A percentile compares a stretch with the other conserved stretches of the same genome.
Conservation (phyloP, 2,888 invertebrate genomes). For the Ischnus inquisitorius region DNA sequence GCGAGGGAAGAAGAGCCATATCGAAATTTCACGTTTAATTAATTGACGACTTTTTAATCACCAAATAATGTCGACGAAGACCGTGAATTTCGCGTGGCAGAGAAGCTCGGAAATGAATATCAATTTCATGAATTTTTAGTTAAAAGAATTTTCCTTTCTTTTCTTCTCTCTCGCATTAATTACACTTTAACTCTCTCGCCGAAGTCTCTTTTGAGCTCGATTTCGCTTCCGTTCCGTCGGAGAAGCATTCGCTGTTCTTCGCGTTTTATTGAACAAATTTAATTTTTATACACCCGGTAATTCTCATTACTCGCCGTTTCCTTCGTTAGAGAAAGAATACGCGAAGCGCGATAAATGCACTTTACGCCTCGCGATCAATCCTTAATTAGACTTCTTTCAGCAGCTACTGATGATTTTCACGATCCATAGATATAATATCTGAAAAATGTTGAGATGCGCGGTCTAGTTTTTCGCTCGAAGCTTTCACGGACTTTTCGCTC, state of each 20-base stretch:
- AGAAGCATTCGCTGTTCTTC: not conserved
- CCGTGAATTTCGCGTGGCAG: not conserved
- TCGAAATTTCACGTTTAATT: not conserved
- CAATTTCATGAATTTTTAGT: not conserved
- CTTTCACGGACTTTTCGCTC: conserved; percentile 9
- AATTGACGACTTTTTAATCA: not conserved
- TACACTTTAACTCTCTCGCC: not conserved
- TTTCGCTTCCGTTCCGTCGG: not conserved
- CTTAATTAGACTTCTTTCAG: conserved; percentile 55
- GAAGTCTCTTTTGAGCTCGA: not conserved
- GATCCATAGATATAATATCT: not conserved
- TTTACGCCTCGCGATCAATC: conserved; percentile 41
- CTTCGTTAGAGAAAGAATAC: conserved; percentile 23
- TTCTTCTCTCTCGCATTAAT: not conserved
- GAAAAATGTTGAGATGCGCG: not conserved
- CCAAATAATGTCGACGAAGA: not conserved
- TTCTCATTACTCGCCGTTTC: not conserved
- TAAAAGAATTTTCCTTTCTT: conserved; percentile 12
- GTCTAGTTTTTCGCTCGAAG: not conserved
- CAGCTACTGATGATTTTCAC: conserved; percentile 19
- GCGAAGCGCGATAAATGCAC: conserved; percentile 30
- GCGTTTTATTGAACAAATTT: conserved; percentile 25
- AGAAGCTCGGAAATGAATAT: not conserved
- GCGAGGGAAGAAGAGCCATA: not conserved
- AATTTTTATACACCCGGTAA: conserved; percentile 7